Conservation (phyloP, 2,797 vertebrate species). For the Knipowitschia caucasica region DNA sequence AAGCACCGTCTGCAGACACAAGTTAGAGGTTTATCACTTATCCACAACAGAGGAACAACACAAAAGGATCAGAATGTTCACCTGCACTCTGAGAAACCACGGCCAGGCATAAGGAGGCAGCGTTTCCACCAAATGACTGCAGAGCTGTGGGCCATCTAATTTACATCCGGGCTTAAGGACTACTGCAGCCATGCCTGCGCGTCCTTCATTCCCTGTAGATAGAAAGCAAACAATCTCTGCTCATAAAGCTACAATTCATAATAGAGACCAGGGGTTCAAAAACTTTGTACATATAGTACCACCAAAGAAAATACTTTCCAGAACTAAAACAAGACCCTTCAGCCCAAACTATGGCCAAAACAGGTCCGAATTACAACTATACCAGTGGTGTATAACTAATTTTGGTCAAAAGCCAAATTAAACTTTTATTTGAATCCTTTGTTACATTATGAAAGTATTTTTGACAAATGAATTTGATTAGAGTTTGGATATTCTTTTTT, state of each 20-base stretch:
- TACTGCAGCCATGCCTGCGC: constrained; percentile 84
- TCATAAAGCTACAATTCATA: neutral
- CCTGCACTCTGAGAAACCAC: constrained; percentile 85
- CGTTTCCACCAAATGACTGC: constrained; percentile 63
- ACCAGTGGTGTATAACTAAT: too few species aligned
- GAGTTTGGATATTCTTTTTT: too few species aligned
- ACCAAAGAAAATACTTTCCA: too few species aligned
- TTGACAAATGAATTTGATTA: too few species aligned
- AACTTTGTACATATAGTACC: too few species aligned
- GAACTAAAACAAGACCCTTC: too few species aligned
- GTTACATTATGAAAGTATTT: too few species aligned
- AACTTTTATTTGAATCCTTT: too few species aligned
- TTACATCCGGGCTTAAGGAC: constrained; percentile 67
- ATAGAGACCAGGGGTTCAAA: too few species aligned
- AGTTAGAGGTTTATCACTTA: neutral
- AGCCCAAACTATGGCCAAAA: too few species aligned
- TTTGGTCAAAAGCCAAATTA: too few species aligned
- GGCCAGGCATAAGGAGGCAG: constrained; percentile 83
- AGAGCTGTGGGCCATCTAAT: constrained; percentile 71
- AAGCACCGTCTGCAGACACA: constrained; percentile 70
- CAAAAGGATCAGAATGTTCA: constrained; percentile 34
- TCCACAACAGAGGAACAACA: neutral
- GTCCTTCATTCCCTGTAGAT: constrained; percentile 80
- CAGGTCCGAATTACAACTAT: too few species aligned
- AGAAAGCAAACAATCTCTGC: constrained; percentile 2